phyloP scores from a whole-genome alignment of 37 sponge, comb jelly and placozoan species.

The Chondrosia reniformis region DNA sequence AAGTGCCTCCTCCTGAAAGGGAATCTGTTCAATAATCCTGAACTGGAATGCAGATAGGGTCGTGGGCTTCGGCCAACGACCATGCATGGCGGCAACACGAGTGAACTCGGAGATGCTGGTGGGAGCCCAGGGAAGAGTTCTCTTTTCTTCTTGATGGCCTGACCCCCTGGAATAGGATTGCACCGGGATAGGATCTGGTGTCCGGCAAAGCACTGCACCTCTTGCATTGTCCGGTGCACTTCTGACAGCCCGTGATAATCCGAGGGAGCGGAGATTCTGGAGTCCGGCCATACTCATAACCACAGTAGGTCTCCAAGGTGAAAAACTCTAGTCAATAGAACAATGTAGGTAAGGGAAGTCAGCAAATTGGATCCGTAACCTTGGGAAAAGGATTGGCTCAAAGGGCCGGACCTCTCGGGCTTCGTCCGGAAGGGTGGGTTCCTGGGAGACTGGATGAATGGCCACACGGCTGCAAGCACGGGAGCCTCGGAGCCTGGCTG shows the following conservation, averaged over 20 bases:
- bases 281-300: slow-evolving; percentile 67
- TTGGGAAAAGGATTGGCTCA: slow-evolving; percentile 73
- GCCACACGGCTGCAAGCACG: slow-evolving; percentile 32
- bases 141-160: slow-evolving; percentile 52
- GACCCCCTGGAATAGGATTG: slow-evolving; percentile 43
- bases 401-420: slow-evolving; percentile 77
- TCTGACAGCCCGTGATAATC: slow-evolving; percentile 63
- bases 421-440: slow-evolving; percentile 49
- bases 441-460: slow-evolving; percentile 46
- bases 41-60: slow-evolving; percentile 50
- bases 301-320: slow-evolving; percentile 75
- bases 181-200: slow-evolving; percentile 52
- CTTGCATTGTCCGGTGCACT: slow-evolving; percentile 39
- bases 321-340: slow-evolving; percentile 71
- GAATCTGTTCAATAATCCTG: slow-evolving; percentile 75
- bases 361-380: slow-evolving; percentile 70
- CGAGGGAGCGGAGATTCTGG: slow-evolving; percentile 48
- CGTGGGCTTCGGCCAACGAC: background rate
- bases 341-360: slow-evolving; percentile 76
- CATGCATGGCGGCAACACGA: slow-evolving; percentile 30
- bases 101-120: slow-evolving; percentile 42
- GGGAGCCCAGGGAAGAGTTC: slow-evolving; percentile 43
- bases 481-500: slow-evolving; percentile 28
- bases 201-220: slow-evolving; percentile 46
- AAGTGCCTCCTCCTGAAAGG: slow-evolving; percentile 50